Evolutionary conservation across 92 coral and sea anemone species (phyloP).

Genomic region (Actinernus sp.): DNA sequence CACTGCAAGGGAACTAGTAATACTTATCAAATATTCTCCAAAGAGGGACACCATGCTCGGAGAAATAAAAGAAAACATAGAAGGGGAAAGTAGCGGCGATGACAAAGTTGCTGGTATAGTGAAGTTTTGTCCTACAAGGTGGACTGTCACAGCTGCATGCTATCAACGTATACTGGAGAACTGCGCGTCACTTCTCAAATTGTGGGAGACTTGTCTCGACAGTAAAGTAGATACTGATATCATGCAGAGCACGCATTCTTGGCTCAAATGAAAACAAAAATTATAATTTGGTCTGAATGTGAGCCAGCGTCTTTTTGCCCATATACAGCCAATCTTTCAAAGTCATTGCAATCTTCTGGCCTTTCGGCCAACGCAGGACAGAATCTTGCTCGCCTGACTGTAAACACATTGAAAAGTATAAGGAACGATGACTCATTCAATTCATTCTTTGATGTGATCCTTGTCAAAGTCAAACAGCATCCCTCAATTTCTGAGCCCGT

Average conservation of each 20-base stretch:
- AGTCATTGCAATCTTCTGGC: constrained; percentile 18
- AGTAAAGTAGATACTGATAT: constrained; percentile 26
- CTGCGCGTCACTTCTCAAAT: constrained; percentile 23
- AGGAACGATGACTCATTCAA: constrained; percentile 44
- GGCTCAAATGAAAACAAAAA: constrained; percentile 36
- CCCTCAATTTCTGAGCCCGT: constrained; percentile 37
- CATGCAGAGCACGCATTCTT: constrained; percentile 34
- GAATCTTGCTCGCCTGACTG: constrained; percentile 27
- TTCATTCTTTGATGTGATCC: constrained; percentile 22
- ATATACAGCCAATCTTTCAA: constrained; percentile 41
- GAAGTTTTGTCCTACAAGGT: constrained; percentile 41
- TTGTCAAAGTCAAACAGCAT: constrained; percentile 38
- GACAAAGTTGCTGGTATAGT: constrained; percentile 11
- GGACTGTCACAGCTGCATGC: constrained; percentile 38
- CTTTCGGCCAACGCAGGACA: constrained; percentile 40
- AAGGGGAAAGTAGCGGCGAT: constrained; percentile 19
- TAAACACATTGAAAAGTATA: constrained; percentile 23
- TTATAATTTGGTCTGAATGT: constrained; percentile 37
- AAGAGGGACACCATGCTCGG: constrained; percentile 44
- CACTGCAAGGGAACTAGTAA: constrained; percentile 51
- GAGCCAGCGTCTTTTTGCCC: constrained; percentile 26
- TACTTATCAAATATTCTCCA: constrained; percentile 57
- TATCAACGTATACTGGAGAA: constrained; percentile 25
- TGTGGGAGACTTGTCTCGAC: constrained; percentile 27
- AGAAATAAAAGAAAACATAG: constrained; percentile 45